Evolutionary conservation across 2,113 vertebrate species (phyloP).

Genomic region (Rhinolophus sinicus): DNA sequence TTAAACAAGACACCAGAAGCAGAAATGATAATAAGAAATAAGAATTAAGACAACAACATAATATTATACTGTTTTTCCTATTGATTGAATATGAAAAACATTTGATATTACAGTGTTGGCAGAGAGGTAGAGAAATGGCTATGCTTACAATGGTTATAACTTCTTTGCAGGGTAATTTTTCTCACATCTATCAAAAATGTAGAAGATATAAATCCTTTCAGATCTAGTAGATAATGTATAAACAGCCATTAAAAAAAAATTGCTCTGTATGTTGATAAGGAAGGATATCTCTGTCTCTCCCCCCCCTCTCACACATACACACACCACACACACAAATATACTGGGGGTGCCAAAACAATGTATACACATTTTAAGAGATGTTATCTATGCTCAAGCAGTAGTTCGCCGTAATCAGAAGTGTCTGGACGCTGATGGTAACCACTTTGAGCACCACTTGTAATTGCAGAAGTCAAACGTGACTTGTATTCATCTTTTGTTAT

Average conservation of each 20-base stretch:
- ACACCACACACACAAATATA: not conserved
- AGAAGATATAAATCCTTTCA: not conserved
- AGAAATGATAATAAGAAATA: not conserved
- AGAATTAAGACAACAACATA: not conserved
- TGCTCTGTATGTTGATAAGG: not conserved
- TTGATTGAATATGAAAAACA: not conserved
- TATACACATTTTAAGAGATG: no score
- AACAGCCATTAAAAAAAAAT: not conserved
- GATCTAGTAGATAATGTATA: not conserved
- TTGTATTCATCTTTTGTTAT: no score
- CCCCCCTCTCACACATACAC: not conserved
- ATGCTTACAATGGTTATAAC: not conserved
- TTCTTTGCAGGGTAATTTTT: not conserved
- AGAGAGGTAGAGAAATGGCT: not conserved
- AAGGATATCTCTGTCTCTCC: not conserved
- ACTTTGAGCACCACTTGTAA: no score
- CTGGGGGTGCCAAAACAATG: no score
- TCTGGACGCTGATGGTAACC: no score
- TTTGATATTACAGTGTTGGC: not conserved
- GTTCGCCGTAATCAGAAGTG: no score
- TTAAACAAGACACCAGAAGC: conserved; percentile 10
- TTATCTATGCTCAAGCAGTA: no score
- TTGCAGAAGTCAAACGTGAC: no score
- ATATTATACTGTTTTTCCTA: not conserved
- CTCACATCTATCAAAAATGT: not conserved